Percentiles rank a stretch among this genome's conserved stretches.
phyloP scores from a whole-genome alignment of 2,888 invertebrate genomes.

The Lymantria monacha region DNA sequence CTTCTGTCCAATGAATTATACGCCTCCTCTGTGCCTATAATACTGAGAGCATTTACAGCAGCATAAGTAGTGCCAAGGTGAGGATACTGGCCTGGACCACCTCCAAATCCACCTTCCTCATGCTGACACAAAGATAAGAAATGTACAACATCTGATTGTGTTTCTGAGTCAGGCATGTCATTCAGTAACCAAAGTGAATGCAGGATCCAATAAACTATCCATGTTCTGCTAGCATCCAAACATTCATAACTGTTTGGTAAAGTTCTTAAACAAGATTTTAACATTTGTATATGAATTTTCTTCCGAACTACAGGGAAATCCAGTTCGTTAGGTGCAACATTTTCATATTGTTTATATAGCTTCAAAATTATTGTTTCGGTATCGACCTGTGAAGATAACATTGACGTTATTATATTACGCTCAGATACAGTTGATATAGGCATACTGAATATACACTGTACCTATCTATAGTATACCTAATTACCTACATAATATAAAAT shows the following conservation, averaged over 20 bases:
- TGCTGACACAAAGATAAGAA: slow-evolving; percentile 86
- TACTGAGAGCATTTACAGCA: slow-evolving; percentile 95
- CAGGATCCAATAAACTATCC: slow-evolving; percentile 98
- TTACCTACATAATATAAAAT: too few species aligned
- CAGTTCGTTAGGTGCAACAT: slow-evolving; percentile 66
- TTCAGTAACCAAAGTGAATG: slow-evolving; percentile 90
- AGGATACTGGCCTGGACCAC: slow-evolving; percentile 95
- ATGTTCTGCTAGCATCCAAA: slow-evolving; percentile 97
- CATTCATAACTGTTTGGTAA: slow-evolving; percentile 89
- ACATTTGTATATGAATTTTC: slow-evolving; percentile 84
- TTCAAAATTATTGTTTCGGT: slow-evolving; percentile 64
- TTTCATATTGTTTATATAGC: slow-evolving; percentile 67
- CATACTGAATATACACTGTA: too few species aligned
- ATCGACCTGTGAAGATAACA: slow-evolving; percentile 47
- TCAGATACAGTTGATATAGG: too few species aligned
- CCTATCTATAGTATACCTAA: too few species aligned
- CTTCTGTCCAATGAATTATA: slow-evolving; percentile 92
- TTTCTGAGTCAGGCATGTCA: slow-evolving; percentile 71
- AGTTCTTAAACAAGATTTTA: slow-evolving; percentile 85
- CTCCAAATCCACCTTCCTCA: slow-evolving; percentile 93
- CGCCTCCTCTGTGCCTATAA: slow-evolving; percentile 93
- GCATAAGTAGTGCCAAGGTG: slow-evolving; percentile 99
- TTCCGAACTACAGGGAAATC: slow-evolving; percentile 84
- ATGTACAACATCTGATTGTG: slow-evolving; percentile 59
- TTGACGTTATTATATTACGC: too few species aligned